phyloP scores from a whole-genome alignment of 2,888 invertebrate genomes.

The Brachyptera putata region DNA sequence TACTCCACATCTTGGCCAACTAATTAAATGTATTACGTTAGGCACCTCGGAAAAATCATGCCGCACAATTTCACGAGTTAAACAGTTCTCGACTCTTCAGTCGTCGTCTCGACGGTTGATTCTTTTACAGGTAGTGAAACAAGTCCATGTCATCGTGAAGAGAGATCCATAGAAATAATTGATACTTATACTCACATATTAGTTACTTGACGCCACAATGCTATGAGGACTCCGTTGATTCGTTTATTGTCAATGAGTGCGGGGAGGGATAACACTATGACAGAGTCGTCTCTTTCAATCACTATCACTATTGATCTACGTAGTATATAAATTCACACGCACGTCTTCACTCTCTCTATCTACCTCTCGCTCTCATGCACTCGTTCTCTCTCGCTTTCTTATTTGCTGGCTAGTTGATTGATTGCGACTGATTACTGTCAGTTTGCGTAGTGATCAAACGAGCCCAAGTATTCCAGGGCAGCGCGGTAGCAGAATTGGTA shows the following conservation, averaged over 20 bases:
- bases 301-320: no score
- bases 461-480: conserved; percentile 95
- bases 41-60: not conserved
- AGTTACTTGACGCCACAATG: not conserved
- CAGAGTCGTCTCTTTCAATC: no score
- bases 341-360: not conserved
- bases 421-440: conserved; percentile 46
- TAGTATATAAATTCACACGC: no score
- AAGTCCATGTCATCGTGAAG: no score
- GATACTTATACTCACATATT: not conserved
- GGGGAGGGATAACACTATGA: conserved; percentile 11
- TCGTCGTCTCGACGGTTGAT: no score
- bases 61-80: not conserved
- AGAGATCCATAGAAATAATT: no score
- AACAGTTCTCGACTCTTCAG: no score
- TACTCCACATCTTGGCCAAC: no score
- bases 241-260: conserved; percentile 3
- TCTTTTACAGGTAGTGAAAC: no score
- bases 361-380: not conserved
- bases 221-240: not conserved
- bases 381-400: not conserved
- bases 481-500: conserved; percentile 99
- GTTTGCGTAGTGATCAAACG: conserved; percentile 94
- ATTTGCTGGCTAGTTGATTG: not conserved
- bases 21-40: no score